Evolutionary conservation across 2,888 invertebrate species (phyloP).

Genomic region (Eucera pruinosa): DNA sequence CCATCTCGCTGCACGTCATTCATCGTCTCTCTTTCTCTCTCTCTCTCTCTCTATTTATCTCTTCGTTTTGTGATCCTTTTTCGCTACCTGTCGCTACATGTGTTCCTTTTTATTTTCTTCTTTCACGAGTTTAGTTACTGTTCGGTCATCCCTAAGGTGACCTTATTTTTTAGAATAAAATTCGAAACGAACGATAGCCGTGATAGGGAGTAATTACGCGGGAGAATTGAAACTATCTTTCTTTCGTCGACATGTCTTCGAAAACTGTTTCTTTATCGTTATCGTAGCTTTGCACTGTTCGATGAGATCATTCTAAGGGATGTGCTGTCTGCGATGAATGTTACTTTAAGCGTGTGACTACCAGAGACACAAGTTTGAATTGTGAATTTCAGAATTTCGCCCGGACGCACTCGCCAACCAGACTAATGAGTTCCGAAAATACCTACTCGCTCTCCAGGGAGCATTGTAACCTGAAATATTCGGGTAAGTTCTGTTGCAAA

Average conservation of each 20-base stretch:
- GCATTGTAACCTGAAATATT: slow-evolving; percentile 82
- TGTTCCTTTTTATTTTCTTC: not conserved
- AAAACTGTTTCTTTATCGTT: slow-evolving; percentile 15
- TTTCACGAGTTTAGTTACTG: not conserved
- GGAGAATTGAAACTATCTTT: not conserved
- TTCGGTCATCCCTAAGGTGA: too few relatives aligned
- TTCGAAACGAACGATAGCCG: too few relatives aligned
- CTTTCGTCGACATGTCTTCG: slow-evolving; percentile 18
- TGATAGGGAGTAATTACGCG: too few relatives aligned
- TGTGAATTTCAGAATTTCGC: slow-evolving; percentile 82
- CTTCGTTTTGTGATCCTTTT: not conserved
- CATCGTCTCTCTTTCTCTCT: slow-evolving; percentile 43
- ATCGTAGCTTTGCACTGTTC: slow-evolving; percentile 2
- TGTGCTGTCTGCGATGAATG: slow-evolving; percentile 13
- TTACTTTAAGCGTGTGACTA: not conserved
- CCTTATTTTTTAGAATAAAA: too few relatives aligned
- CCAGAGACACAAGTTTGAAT: slow-evolving; percentile 38
- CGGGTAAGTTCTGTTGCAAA: slow-evolving; percentile 76
- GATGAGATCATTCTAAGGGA: not conserved
- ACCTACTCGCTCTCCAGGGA: slow-evolving; percentile 83
- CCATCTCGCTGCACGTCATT: slow-evolving; percentile 65
- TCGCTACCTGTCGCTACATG: not conserved
- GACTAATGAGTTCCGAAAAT: slow-evolving; percentile 84
- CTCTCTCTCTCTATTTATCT: slow-evolving; percentile 7
- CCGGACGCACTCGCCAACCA: slow-evolving; percentile 83